Percentiles rank a stretch among this genome's conserved stretches.
These are phyloP conservation scores for Athripsodes cinereus DNA, from an alignment of 2,888 invertebrate genomes.

Conservation along the genomic window DNA sequence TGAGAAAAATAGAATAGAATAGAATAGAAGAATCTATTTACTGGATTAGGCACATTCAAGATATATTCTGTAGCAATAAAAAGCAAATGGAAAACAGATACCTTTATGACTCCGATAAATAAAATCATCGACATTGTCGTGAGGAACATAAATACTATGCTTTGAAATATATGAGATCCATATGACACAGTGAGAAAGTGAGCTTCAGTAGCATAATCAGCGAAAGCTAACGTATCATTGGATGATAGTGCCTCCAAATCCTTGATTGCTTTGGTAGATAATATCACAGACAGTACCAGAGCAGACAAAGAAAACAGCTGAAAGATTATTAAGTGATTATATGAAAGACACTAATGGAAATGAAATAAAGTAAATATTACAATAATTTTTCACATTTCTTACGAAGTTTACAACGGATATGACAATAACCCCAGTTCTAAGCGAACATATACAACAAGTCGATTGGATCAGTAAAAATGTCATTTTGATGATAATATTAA, in stretches of 20 bases:
- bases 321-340: background rate
- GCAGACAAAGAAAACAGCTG: background rate
- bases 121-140: background rate
- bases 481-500: background rate
- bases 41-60: too few relatives aligned
- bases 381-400: too few relatives aligned
- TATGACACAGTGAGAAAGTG: background rate
- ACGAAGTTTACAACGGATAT: background rate
- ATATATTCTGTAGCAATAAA: too few relatives aligned
- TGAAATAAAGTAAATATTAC: too few relatives aligned
- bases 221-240: background rate
- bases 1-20: too few relatives aligned
- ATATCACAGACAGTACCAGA: background rate
- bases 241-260: background rate
- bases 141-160: background rate
- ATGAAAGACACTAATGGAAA: too few relatives aligned
- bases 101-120: background rate
- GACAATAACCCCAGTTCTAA: background rate
- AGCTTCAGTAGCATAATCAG: background rate
- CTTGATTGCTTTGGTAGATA: background rate
- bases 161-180: background rate
- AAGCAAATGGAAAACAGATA: too few relatives aligned
- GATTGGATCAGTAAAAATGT: background rate
- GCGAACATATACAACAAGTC: background rate
- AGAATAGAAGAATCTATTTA: too few relatives aligned